Percentiles rank a stretch among this genome's conserved stretches.
phyloP scores from a whole-genome alignment of 1,140 invertebrate species.

The Meloidogyne hapla region DNA sequence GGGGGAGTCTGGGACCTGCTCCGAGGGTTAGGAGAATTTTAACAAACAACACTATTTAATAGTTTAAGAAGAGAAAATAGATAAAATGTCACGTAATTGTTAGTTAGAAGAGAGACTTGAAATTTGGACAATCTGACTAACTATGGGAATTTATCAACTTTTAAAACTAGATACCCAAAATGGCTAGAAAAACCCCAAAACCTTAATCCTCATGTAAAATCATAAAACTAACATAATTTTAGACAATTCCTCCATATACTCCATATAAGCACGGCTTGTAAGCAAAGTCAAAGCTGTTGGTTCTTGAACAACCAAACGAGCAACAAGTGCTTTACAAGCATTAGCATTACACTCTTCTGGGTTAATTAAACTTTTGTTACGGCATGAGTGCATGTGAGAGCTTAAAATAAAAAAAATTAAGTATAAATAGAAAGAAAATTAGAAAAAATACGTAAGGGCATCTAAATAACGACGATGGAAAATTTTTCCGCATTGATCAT shows the following conservation, averaged over 20 bases:
- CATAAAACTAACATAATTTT: neutral
- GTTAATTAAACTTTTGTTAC: neutral
- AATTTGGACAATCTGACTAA: too few species aligned
- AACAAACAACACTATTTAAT: too few species aligned
- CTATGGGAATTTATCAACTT: too few species aligned
- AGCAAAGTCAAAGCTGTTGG: neutral
- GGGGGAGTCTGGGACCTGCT: too few species aligned
- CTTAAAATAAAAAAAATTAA: neutral
- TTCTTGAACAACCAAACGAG: neutral
- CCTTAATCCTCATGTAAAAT: too few species aligned
- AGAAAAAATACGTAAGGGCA: neutral
- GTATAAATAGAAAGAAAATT: too few species aligned
- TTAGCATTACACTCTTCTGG: neutral
- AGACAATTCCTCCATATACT: neutral
- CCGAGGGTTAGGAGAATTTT: too few species aligned
- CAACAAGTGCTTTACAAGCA: neutral
- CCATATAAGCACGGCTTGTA: neutral
- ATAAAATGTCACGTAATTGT: too few species aligned
- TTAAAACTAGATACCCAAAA: too few species aligned
- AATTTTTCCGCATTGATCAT: neutral
- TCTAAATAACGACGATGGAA: neutral
- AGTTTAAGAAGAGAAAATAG: too few species aligned
- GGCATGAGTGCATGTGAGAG: neutral
- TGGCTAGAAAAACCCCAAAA: too few species aligned
- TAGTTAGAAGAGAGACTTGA: too few species aligned